Percentiles rank a stretch among this genome's conserved stretches.
phyloP scores from a whole-genome alignment of 2,797 vertebrate genomes.

The Ispidina lecontei region DNA sequence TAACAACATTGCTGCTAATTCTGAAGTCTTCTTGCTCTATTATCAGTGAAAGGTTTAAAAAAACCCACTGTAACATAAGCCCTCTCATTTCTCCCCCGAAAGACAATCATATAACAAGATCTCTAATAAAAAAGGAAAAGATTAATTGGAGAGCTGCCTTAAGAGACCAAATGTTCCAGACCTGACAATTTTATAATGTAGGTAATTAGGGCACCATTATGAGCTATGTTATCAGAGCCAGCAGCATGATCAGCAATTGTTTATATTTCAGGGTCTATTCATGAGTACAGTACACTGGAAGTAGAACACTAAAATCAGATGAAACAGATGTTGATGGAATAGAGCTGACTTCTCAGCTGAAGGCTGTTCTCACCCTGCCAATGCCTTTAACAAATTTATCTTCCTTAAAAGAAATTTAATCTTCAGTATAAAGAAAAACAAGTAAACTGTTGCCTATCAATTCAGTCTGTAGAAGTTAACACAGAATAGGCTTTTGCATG shows the following conservation, averaged over 20 bases:
- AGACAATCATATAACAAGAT: conserved; percentile 55
- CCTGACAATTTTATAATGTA: conserved; percentile 68
- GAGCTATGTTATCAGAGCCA: conserved; percentile 43
- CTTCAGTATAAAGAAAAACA: not conserved
- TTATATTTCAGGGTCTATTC: conserved; percentile 4
- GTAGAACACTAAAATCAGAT: conserved; percentile 5
- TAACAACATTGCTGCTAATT: conserved; percentile 24
- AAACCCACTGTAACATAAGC: not conserved
- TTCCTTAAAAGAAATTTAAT: not conserved
- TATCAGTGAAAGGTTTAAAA: not conserved
- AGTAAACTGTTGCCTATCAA: not conserved
- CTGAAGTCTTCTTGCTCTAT: conserved; percentile 24
- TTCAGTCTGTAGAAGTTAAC: not conserved
- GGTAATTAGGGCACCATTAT: conserved; percentile 57
- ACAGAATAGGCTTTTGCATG: not conserved
- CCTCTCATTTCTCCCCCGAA: conserved; percentile 19
- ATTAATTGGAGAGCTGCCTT: conserved; percentile 73
- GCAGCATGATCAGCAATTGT: conserved; percentile 46
- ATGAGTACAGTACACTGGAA: not conserved
- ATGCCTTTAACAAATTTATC: not conserved
- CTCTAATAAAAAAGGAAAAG: conserved; percentile 70
- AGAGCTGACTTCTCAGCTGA: conserved; percentile 23
- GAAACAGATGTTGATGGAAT: conserved; percentile 33
- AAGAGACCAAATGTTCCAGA: conserved; percentile 61
- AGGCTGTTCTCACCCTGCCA: not conserved